Percentiles rank a stretch among this genome's conserved stretches.
phyloP scores from a whole-genome alignment of 2,888 invertebrate genomes.

The Drosophila pseudotalamancana region DNA sequence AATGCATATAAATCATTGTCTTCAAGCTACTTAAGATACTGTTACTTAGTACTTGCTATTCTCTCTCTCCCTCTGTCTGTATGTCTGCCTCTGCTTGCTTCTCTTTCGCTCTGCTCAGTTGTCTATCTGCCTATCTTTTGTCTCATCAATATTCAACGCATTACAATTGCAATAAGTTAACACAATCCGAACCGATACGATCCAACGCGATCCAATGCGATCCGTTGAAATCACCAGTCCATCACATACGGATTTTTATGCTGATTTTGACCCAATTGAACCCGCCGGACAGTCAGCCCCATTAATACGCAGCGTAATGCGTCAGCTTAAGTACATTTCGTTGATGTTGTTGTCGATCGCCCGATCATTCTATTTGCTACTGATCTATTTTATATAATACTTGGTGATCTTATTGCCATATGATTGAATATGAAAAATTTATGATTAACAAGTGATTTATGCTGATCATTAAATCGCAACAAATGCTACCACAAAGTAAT shows the following conservation, averaged over 20 bases:
- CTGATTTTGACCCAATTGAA: conserved; percentile 80
- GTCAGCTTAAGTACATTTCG: conserved; percentile 38
- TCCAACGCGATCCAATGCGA: conserved; percentile 46
- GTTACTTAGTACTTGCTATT: conserved; percentile 23
- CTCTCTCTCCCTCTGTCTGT: neutral
- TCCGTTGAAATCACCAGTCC: conserved; percentile 64
- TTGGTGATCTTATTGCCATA: too few species aligned
- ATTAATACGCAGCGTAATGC: conserved; percentile 65
- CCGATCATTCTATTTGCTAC: too few species aligned
- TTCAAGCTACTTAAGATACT: conserved; percentile 26
- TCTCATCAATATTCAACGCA: conserved; percentile 79
- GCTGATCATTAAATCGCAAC: too few species aligned
- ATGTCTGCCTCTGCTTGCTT: conserved; percentile 4
- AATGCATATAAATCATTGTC: conserved; percentile 17
- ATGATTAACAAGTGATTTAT: too few species aligned
- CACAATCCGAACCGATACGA: conserved; percentile 45
- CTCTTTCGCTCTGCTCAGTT: conserved; percentile 13
- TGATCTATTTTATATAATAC: too few species aligned
- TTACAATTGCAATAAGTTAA: conserved; percentile 78
- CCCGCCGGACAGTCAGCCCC: conserved; percentile 45
- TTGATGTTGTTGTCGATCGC: conserved; percentile 19
- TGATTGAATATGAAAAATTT: too few species aligned
- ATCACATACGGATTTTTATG: conserved; percentile 72
- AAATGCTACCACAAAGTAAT: too few species aligned
- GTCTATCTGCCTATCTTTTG: conserved; percentile 31